These are phyloP conservation scores for Planiliza haematocheilus DNA, from an alignment of 2,113 vertebrate species.

Conservation along the genomic window DNA sequence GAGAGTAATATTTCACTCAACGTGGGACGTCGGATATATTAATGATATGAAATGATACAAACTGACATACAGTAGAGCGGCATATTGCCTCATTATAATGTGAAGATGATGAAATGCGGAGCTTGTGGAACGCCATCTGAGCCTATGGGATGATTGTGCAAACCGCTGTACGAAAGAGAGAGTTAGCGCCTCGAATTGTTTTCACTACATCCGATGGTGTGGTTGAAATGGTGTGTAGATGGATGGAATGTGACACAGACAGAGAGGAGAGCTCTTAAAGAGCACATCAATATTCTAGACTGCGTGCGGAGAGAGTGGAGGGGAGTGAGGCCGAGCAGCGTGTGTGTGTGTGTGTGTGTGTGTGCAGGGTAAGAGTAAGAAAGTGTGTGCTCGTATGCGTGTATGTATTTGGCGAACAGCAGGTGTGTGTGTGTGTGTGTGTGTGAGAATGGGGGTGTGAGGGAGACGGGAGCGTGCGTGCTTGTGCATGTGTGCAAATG, in stretches of 20 bases:
- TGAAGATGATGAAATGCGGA: conserved; percentile 68
- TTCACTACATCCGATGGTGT: conserved; percentile 61
- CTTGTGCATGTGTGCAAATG: conserved; percentile 44
- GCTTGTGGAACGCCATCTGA: conserved; percentile 57
- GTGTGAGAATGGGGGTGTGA: conserved; percentile 19
- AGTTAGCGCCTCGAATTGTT: conserved; percentile 64
- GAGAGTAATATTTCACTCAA: conserved; percentile 64
- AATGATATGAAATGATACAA: conserved; percentile 71
- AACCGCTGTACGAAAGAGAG: conserved; percentile 48
- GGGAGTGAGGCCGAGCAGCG: conserved; percentile 44
- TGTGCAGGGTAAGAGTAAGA: conserved; percentile 24
- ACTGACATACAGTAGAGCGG: conserved; percentile 63
- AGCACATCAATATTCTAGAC: conserved; percentile 82
- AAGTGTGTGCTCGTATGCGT: conserved; percentile 22
- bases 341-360: conserved; percentile 47
- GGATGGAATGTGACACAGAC: conserved; percentile 80
- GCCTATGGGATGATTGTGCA: conserved; percentile 53
- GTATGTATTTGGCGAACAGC: not conserved
- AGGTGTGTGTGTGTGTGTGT: conserved; percentile 20
- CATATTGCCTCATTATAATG: conserved; percentile 70
- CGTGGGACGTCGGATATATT: conserved; percentile 48
- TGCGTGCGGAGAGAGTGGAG: conserved; percentile 58
- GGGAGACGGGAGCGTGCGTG: not conserved
- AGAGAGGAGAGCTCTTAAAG: conserved; percentile 80
- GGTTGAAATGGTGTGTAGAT: conserved; percentile 74